A percentile compares a stretch with the other conserved stretches of the same genome.
These are phyloP conservation scores for Morelia viridis DNA, from an alignment of 2,797 vertebrate genomes.

Conservation along the genomic window DNA sequence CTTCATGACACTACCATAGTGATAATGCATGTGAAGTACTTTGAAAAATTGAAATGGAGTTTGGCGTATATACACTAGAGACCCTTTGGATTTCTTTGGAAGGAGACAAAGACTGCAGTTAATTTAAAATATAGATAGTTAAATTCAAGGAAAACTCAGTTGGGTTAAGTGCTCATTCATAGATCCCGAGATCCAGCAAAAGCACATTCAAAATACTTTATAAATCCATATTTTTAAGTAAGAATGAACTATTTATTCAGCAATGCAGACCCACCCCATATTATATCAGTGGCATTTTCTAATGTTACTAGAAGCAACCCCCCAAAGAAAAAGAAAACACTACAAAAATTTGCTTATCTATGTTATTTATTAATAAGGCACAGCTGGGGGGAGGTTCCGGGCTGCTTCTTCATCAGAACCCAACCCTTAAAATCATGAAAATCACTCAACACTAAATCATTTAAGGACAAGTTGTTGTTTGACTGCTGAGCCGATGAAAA, in stretches of 20 bases:
- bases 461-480: background rate
- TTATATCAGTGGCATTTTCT: background rate
- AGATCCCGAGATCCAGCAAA: background rate
- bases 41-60: background rate
- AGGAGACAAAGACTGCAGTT: background rate
- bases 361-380: slow-evolving; percentile 8
- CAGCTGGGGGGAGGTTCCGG: background rate
- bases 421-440: background rate
- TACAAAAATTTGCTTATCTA: background rate
- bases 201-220: background rate
- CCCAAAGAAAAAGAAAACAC: background rate
- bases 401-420: slow-evolving; percentile 5
- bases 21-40: background rate
- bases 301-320: background rate
- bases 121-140: background rate
- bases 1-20: background rate
- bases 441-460: background rate
- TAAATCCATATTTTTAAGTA: background rate
- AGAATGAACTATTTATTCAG: background rate
- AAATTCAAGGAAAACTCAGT: background rate
- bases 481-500: background rate
- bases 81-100: background rate
- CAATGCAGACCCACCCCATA: background rate
- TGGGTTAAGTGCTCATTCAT: background rate
- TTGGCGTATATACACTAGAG: background rate